Evolutionary conservation across 1,140 invertebrate species (phyloP), one percentile per base, ranked within the genome.

Genomic region (Capitella teleta): DNA sequence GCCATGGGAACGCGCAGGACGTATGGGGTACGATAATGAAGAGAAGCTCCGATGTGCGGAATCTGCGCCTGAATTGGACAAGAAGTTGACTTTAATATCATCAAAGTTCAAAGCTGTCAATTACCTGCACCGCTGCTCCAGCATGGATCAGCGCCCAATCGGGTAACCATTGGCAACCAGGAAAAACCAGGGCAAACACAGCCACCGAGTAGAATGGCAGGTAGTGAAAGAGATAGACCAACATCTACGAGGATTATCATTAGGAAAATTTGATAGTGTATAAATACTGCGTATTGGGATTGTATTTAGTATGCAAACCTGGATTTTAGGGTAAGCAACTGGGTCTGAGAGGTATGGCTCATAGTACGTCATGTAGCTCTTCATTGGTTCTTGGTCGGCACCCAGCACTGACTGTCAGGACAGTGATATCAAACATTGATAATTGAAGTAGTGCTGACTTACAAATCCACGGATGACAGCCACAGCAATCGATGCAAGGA

Each of bases 111-210:
- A 45, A 4, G 18, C 41, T n/a, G 21, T 47, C 34, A 24, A 37
- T 30, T 48, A 64, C 62, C 56, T 65, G 63, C 18, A 58, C 60
- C n/a, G 63, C 56, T 12, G 61, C 60, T n/a, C 63, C 63, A 36
- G 61, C 63, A 52, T 62, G 60, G 21, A 65, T 51, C 4, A 63
- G 32, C n/a, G 61, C 28, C 61, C 60, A 62, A 41, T 63, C 61
- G 28, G 49, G n/a, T 56, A 65, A 58, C 58, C 60, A 63, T 6
- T 44, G 18, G 23, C 54, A 49, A 16, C 56, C 58, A 8, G 53
- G 58, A 25, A 46, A 40, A 14, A 59, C 23, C 5, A 65, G 36
- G 2, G 58, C 58, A 53, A 56, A 61, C 16, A 57, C 57, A 19
- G 53, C 51, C 42, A 18, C 43, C 25, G 54, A 26, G 47, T 65